Conservation (phyloP, 2,888 invertebrate species). For the Oscheius sp. region DNA sequence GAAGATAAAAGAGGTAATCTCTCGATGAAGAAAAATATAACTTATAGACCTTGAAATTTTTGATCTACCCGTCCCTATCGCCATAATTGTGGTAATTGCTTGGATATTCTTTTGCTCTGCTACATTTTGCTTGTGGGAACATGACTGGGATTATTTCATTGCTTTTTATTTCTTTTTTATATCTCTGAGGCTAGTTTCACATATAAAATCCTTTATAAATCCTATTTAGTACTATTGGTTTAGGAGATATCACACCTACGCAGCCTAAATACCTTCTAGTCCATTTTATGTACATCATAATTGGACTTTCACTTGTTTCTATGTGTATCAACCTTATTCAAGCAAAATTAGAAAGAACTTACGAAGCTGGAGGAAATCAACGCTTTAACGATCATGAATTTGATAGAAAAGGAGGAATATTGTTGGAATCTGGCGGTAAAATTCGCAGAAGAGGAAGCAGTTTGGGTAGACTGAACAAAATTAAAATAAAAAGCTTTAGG, state of each 20-base stretch:
- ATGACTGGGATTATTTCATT: conserved; percentile 84
- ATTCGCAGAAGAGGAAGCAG: conserved; percentile 38
- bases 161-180: conserved; percentile 97
- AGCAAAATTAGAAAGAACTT: conserved; percentile 68
- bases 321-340: conserved; percentile 97
- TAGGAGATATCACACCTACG: conserved; percentile 72
- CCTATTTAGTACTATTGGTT: conserved; percentile 59
- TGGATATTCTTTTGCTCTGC: conserved; percentile 89
- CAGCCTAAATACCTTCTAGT: conserved; percentile 88
- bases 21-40: not conserved
- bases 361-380: conserved; percentile 15
- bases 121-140: conserved; percentile 76
- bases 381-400: conserved; percentile 10
- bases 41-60: conserved; percentile 80
- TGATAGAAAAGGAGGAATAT: conserved; percentile 18
- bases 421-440: conserved; percentile 10
- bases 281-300: conserved; percentile 90
- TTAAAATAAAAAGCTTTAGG: conserved; percentile 29
- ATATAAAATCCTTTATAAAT: not conserved
- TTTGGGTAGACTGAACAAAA: conserved; percentile 26
- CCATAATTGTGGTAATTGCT: conserved; percentile 82
- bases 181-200: conserved; percentile 76
- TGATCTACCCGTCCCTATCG: conserved; percentile 89
- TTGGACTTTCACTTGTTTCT: conserved; percentile 91
- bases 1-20: conserved; percentile 62